phyloP scores from a whole-genome alignment of 2,113 vertebrate species.

The Lagenorhynchus albirostris region DNA sequence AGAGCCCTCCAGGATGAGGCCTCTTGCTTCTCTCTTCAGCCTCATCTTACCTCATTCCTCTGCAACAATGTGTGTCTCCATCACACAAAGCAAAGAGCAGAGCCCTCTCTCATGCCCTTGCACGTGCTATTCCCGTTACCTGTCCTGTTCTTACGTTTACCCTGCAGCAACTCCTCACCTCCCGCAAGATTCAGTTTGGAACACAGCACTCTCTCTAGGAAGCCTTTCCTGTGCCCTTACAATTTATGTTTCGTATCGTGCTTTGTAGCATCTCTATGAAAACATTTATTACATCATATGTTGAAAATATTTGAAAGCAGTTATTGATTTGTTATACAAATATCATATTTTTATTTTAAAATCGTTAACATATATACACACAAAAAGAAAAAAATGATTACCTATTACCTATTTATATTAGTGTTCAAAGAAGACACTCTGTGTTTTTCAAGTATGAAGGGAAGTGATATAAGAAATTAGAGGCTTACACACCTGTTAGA shows the following conservation, averaged over 20 bases:
- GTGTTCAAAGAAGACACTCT: neutral
- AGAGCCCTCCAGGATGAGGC: neutral
- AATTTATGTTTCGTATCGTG: neutral
- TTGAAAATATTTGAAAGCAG: neutral
- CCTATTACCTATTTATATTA: neutral
- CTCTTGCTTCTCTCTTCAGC: neutral
- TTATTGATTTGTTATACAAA: neutral
- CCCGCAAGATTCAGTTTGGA: neutral
- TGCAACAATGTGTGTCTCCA: rapidly evolving
- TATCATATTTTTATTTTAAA: neutral
- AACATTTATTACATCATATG: neutral
- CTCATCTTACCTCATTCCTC: neutral
- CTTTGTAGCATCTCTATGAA: neutral
- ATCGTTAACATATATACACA: neutral
- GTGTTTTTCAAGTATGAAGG: neutral
- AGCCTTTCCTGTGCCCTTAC: neutral
- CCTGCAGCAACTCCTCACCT: neutral
- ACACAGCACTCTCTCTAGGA: neutral
- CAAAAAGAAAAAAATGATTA: neutral
- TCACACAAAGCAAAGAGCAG: neutral
- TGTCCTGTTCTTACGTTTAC: neutral
- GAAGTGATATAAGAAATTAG: neutral
- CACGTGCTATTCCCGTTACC: neutral
- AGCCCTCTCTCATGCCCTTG: neutral
- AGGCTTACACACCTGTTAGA: neutral